These are phyloP conservation scores for Plutomurus gul DNA, from an alignment of 1,140 invertebrate genomes.

Conservation along the genomic window DNA sequence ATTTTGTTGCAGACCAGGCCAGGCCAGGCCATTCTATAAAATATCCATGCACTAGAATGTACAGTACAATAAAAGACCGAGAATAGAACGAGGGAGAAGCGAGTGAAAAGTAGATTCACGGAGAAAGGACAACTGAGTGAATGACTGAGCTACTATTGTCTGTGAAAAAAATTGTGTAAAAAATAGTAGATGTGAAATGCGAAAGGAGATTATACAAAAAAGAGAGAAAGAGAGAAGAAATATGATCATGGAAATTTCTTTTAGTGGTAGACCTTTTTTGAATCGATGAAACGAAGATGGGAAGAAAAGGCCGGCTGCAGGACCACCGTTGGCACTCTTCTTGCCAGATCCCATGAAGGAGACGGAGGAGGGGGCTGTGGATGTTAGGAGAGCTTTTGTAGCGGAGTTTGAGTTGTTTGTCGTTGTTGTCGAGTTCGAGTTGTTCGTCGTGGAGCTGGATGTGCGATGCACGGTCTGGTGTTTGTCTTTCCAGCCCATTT, in stretches of 20 bases:
- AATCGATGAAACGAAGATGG: constrained; percentile 37
- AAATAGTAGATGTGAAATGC: background rate
- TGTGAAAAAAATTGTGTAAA: background rate
- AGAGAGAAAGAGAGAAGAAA: background rate
- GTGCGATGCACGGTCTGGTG: constrained; percentile 23
- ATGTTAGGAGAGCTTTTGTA: constrained; percentile 20
- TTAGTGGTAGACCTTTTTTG: constrained; percentile 45
- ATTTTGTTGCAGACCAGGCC: too few species aligned
- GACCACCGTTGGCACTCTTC: background rate
- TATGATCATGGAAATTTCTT: background rate
- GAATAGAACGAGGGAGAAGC: too few species aligned
- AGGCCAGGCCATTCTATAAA: too few species aligned
- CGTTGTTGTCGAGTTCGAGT: constrained; percentile 17
- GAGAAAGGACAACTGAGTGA: background rate
- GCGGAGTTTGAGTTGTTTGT: constrained; percentile 25
- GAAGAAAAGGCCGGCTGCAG: constrained; percentile 30
- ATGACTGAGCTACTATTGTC: background rate
- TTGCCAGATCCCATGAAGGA: constrained; percentile 5
- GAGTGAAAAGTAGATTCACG: too few species aligned
- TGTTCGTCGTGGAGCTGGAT: constrained; percentile 21
- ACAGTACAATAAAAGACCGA: too few species aligned
- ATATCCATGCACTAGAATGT: too few species aligned
- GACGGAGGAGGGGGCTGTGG: background rate
- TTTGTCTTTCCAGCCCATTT: constrained; percentile 57
- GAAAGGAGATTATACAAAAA: background rate